Evolutionary conservation across 1,140 invertebrate genomes (phyloP), one percentile per base, ranked within the genome.

Genomic region (Bombyx mandarina): DNA sequence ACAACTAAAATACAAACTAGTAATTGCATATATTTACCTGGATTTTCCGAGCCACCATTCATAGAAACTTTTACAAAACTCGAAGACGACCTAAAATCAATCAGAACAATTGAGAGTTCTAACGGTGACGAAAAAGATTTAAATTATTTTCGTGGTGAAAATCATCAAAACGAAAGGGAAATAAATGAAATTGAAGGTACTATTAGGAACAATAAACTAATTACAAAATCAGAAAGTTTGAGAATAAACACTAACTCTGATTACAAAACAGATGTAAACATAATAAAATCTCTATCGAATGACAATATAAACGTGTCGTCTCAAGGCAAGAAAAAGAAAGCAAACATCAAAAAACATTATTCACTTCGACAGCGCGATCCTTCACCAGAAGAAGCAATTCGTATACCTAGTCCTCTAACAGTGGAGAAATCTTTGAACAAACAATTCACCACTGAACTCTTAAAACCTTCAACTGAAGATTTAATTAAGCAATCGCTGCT

Each of bases 151-250:
- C 65, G 67, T 54, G 65, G 72, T 61, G 79, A 84, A 63, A 76
- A 77, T 54, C 84, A 86, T 62, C 84, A 87, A 76, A 87, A 87
- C 73, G 84, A 87, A 73, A 75, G 82, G 63, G 84, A 87, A 76
- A 73, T 87, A 60, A 87, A 87, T 72, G 84, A 87, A 77, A 87
- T 87, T 58, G 84, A 87, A 79, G 82, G 82, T 55, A 87, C 84
- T 12, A 87, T 87, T 47, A 56, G 84, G 58, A 86, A 86, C 54
- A 87, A 82, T 59, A 87, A 87, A 82, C 35, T 87, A 26, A 79
- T 87, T 42, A 78, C 80, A 6, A 87, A 87, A 65, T 77, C 79
- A 7, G 84, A 87, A 67, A 86, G 79, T 70, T 71, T 86, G 58
- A 82, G 77, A 61, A 61, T 80, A 48, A 62, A 56, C 56, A 62